phyloP scores from a whole-genome alignment of 1,140 invertebrate genomes.

The Drosophila varians region DNA sequence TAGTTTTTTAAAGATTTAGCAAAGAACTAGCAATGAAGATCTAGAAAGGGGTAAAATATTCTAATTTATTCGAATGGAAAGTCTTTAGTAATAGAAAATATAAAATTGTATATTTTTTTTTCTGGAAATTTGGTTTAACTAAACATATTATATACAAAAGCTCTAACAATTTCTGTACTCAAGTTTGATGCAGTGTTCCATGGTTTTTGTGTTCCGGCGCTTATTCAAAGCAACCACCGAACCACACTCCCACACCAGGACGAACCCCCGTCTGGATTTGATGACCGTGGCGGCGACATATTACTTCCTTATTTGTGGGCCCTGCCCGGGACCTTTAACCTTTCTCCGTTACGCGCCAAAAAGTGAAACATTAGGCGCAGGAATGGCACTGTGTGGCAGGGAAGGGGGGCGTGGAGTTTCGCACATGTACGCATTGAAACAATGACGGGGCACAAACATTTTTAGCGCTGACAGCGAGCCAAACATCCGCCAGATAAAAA shows the following conservation, averaged over 20 bases:
- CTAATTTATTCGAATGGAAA: too few relatives aligned
- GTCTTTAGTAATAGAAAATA: too few relatives aligned
- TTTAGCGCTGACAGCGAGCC: conserved; percentile 72
- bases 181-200: neutral
- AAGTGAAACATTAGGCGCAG: conserved; percentile 65
- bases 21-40: too few relatives aligned
- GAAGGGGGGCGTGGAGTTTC: conserved; percentile 11
- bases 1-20: too few relatives aligned
- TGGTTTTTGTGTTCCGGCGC: neutral
- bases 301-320: conserved; percentile 81
- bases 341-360: conserved; percentile 39
- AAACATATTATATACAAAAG: too few relatives aligned
- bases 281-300: conserved; percentile 69
- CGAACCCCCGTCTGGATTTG: conserved; percentile 57
- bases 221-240: neutral
- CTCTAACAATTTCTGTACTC: neutral
- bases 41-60: too few relatives aligned
- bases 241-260: conserved; percentile 2
- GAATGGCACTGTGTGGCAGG: conserved; percentile 21
- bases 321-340: conserved; percentile 54
- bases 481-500: conserved; percentile 78
- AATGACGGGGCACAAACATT: conserved; percentile 71
- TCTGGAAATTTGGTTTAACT: too few relatives aligned
- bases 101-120: too few relatives aligned
- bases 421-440: conserved; percentile 68